Evolutionary conservation across 2,797 vertebrate species (phyloP).

Genomic region (Meda fulgida): DNA sequence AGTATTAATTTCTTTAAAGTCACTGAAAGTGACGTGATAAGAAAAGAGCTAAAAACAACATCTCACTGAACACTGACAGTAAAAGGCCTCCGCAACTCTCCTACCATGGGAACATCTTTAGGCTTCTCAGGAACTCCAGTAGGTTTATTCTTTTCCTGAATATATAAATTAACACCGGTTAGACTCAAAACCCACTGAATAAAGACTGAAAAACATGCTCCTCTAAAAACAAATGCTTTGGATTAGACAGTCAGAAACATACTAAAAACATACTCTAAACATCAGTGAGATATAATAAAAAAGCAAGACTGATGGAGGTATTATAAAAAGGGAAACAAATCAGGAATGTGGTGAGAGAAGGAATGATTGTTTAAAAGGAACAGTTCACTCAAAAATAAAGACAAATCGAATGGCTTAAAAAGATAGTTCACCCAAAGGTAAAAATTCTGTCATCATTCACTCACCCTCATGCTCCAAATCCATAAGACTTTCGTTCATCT

Average conservation of each 20-base stretch:
- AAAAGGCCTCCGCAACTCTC: not conserved
- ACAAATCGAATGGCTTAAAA: not conserved
- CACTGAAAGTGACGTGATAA: not conserved
- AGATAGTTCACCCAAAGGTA: not conserved
- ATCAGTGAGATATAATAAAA: not conserved
- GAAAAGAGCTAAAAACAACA: not conserved
- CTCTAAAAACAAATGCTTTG: not conserved
- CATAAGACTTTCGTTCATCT: not conserved
- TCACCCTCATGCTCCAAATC: not conserved
- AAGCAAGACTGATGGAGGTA: not conserved
- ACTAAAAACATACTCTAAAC: not conserved
- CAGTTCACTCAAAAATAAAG: not conserved
- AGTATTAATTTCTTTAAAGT: not conserved
- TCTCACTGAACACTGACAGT: not conserved
- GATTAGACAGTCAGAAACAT: not conserved
- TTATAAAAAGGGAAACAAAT: not conserved
- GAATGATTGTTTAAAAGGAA: not conserved
- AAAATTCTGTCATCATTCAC: not conserved
- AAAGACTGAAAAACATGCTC: not conserved
- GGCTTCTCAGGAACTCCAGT: constrained; percentile 55
- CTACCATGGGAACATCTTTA: constrained; percentile 54
- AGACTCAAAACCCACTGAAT: not conserved
- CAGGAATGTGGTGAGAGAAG: not conserved
- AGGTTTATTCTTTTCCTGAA: constrained; percentile 57
- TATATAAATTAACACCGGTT: not conserved